phyloP scores from a whole-genome alignment of 2,888 invertebrate species.

The Nemapogon koenigi region DNA sequence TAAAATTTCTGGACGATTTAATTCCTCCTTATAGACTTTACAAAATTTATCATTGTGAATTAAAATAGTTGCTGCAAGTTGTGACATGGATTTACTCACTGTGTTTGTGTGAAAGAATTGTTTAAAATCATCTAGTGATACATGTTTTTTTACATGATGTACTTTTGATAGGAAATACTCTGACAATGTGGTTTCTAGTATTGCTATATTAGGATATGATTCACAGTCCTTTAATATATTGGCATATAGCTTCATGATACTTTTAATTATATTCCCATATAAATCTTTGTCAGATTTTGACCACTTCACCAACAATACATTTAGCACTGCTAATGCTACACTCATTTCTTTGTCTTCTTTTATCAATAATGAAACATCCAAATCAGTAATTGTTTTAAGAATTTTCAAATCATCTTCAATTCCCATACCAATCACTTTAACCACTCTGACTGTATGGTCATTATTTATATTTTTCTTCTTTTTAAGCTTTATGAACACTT shows the following conservation, averaged over 20 bases:
- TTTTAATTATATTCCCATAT: neutral
- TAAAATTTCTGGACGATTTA: conserved; percentile 45
- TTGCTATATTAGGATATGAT: neutral
- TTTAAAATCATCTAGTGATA: conserved; percentile 60
- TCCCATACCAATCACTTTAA: conserved; percentile 44
- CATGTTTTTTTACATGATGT: conserved; percentile 63
- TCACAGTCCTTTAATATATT: conserved; percentile 33
- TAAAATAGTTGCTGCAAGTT: conserved; percentile 65
- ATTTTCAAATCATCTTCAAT: conserved; percentile 45
- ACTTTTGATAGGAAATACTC: conserved; percentile 42
- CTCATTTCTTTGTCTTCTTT: conserved; percentile 55
- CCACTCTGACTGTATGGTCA: conserved; percentile 38
- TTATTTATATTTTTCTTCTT: conserved; percentile 36
- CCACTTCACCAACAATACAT: conserved; percentile 50
- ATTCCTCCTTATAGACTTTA: conserved; percentile 47
- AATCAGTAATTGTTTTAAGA: conserved; percentile 39
- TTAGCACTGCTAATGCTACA: conserved; percentile 55
- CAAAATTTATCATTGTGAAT: conserved; percentile 55
- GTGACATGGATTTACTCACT: conserved; percentile 62
- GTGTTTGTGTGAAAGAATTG: conserved; percentile 56
- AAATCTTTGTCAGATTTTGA: conserved; percentile 18
- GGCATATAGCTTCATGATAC: conserved; percentile 42
- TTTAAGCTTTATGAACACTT: conserved; percentile 51
- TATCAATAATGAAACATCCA: conserved; percentile 35
- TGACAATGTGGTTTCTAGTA: conserved; percentile 50